Evolutionary conservation across 2,888 invertebrate genomes (phyloP).

Genomic region (Linyphia triangularis): DNA sequence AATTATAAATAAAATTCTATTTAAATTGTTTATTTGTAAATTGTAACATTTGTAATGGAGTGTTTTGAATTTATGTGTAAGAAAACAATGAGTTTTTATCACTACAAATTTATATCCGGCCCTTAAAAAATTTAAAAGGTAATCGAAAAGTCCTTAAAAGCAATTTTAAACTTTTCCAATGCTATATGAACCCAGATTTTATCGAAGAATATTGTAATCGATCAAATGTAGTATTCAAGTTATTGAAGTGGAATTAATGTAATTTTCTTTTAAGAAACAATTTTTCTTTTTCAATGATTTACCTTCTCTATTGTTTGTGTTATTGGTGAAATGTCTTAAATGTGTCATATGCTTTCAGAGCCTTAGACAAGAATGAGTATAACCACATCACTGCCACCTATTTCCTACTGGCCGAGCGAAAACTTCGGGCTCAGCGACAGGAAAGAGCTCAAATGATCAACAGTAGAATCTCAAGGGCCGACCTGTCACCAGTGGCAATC

Average conservation of each 20-base stretch:
- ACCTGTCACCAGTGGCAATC: slow-evolving; percentile 80
- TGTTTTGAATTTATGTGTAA: too few relatives aligned
- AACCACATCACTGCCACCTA: slow-evolving; percentile 99
- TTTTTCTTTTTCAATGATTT: background rate
- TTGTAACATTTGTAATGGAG: too few relatives aligned
- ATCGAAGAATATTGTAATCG: too few relatives aligned
- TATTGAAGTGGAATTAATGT: background rate
- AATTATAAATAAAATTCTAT: too few relatives aligned
- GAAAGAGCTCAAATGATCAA: slow-evolving; percentile 81
- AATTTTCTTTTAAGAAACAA: background rate
- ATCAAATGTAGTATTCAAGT: background rate
- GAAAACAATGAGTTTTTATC: too few relatives aligned
- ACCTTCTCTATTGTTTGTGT: background rate
- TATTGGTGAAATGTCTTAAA: too few relatives aligned
- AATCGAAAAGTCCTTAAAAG: too few relatives aligned
- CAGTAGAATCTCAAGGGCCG: slow-evolving; percentile 80
- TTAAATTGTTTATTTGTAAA: too few relatives aligned
- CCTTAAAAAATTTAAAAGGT: too few relatives aligned
- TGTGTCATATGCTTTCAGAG: slow-evolving; percentile 82
- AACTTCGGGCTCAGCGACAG: slow-evolving; percentile 88
- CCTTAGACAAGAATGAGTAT: slow-evolving; percentile 96
- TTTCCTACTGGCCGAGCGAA: slow-evolving; percentile 95
- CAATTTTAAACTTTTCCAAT: too few relatives aligned
- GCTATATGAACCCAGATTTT: too few relatives aligned
- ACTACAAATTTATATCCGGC: too few relatives aligned